Evolutionary conservation across 2,888 invertebrate species (phyloP).

Genomic region (Syrphus vitripennis): DNA sequence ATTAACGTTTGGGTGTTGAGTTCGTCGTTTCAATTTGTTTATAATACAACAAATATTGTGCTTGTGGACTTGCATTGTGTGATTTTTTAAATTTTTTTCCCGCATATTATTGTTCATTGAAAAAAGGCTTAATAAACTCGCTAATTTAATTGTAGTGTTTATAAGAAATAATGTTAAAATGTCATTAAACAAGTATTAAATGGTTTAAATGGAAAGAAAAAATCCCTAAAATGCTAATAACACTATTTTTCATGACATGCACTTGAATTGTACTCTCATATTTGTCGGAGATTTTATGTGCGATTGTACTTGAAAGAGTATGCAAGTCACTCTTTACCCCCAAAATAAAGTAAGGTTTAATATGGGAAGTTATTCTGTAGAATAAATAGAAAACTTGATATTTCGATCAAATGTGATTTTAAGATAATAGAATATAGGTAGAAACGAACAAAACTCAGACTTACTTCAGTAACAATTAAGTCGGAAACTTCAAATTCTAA

Average conservation of each 20-base stretch:
- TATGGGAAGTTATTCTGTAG: too few species aligned
- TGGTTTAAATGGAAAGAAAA: background rate
- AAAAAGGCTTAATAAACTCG: background rate
- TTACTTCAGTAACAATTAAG: too few species aligned
- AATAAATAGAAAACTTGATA: too few species aligned
- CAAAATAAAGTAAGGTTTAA: too few species aligned
- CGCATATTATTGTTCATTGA: background rate
- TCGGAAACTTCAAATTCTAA: too few species aligned
- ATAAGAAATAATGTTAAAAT: background rate
- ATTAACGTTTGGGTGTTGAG: constrained; percentile 56
- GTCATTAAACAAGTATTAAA: background rate
- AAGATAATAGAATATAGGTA: too few species aligned
- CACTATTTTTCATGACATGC: background rate
- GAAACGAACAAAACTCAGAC: too few species aligned
- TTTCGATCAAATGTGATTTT: too few species aligned
- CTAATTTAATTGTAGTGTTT: constrained; percentile 40
- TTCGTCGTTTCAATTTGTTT: constrained; percentile 44
- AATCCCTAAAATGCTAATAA: background rate
- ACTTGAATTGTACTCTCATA: background rate
- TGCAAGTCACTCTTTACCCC: too few species aligned
- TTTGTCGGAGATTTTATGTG: too few species aligned
- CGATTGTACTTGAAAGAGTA: too few species aligned
- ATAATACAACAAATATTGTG: background rate
- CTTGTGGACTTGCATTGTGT: constrained; percentile 4
- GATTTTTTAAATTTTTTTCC: constrained; percentile 1